A percentile compares a stretch with the other conserved stretches of the same genome.
These are phyloP conservation scores for Spodoptera litura DNA, from an alignment of 1,140 invertebrate genomes.

Conservation along the genomic window DNA sequence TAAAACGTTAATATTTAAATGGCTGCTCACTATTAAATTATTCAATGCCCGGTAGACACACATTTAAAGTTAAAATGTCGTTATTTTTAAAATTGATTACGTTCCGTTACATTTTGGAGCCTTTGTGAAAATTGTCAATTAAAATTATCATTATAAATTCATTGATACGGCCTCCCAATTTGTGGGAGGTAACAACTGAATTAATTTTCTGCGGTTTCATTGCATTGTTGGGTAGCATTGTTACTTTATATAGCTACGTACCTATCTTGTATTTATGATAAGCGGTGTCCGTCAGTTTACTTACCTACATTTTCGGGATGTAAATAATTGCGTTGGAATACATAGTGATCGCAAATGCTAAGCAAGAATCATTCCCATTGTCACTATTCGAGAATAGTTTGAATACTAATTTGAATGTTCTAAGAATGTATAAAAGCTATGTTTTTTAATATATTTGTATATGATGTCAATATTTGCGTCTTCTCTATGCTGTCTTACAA, in stretches of 20 bases:
- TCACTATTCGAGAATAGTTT: too few species aligned
- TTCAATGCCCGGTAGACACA: slow-evolving; percentile 2
- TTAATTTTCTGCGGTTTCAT: slow-evolving; percentile 23
- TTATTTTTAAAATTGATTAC: slow-evolving; percentile 27
- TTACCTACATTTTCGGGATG: background rate
- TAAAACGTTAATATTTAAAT: slow-evolving; percentile 8
- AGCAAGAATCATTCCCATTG: too few species aligned
- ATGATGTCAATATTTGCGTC: too few species aligned
- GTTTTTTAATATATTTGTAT: too few species aligned
- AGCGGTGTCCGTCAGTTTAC: background rate
- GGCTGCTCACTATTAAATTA: slow-evolving; percentile 4
- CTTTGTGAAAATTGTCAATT: slow-evolving; percentile 32
- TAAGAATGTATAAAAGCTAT: too few species aligned
- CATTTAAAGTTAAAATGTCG: slow-evolving; percentile 18
- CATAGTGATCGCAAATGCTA: too few species aligned
- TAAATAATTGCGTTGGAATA: background rate
- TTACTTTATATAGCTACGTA: background rate
- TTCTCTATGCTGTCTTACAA: too few species aligned
- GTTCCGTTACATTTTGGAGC: slow-evolving; percentile 8
- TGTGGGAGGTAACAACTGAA: slow-evolving; percentile 19
- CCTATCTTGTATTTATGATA: background rate
- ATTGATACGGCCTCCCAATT: slow-evolving; percentile 25
- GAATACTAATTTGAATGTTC: too few species aligned
- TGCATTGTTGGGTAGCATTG: background rate
- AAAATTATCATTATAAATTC: slow-evolving; percentile 41